Conservation (phyloP, 2,888 invertebrate species). For the Drosophila neutralis region DNA sequence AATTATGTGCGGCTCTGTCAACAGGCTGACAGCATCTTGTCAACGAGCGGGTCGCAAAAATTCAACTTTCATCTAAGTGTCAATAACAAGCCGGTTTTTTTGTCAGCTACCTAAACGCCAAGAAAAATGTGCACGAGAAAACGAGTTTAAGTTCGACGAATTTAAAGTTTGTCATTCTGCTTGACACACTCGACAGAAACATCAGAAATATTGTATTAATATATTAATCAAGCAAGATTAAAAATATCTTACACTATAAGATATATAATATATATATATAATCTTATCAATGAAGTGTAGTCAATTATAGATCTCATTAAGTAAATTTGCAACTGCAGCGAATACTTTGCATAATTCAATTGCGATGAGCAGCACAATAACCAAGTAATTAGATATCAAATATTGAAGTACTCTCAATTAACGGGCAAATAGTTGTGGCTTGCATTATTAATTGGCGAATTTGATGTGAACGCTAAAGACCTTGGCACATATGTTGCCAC, state of each 20-base stretch:
- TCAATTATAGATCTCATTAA: not conserved
- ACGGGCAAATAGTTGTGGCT: not conserved
- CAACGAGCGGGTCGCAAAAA: not conserved
- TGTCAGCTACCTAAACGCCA: not conserved
- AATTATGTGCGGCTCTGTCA: conserved; percentile 2
- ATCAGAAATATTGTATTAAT: not conserved
- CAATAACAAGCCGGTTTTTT: conserved; percentile 2
- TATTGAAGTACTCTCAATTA: not conserved
- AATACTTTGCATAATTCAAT: not conserved
- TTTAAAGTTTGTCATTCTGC: not conserved
- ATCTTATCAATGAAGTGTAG: no score
- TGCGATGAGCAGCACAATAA: not conserved
- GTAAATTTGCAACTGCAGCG: not conserved
- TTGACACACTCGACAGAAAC: not conserved
- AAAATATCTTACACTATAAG: not conserved
- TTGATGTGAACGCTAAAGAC: not conserved
- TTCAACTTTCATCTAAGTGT: conserved; percentile 8
- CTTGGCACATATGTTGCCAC: not conserved
- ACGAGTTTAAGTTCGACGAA: not conserved
- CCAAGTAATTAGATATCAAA: not conserved
- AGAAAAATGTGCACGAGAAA: not conserved
- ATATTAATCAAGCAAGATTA: not conserved
- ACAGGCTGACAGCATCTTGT: conserved; percentile 1
- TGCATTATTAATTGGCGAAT: not conserved
- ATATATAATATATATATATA: not conserved